Base-by-base conservation (phyloP, 2,797 vertebrate species). In the Mormyrus proboscirostris region DNA sequence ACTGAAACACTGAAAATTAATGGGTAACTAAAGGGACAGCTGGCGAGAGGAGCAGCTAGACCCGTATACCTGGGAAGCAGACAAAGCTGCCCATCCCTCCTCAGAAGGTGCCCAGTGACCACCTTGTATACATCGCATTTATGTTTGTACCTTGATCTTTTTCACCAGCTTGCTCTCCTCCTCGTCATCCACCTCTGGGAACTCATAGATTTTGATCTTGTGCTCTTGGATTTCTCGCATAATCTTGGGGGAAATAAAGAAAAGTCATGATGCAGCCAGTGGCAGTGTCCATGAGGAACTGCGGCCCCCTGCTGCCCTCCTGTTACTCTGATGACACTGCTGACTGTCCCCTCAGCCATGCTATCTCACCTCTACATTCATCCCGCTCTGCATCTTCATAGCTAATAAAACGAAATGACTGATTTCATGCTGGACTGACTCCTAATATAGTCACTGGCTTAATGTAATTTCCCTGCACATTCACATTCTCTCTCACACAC, bases 191-290 rank as follows among this genome's bases (percentile, higher is more conserved):
- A 97, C 99, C 95, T 99, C 98, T 12, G 98, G 98, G 93, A 99
- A 99, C 95, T 99, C 98, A 90, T 99, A 99, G 95, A 99, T 99
- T 95, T 98, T 99, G 93, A 99, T 99, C 97, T 99, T 99, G 95
- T 99, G 98, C 94, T 99, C 98, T 93, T 98, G 97, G 93, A 99
- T 99, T 97, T 99, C 98, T 94, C 97, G 95, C 98, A 99, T 99
- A 95, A 99, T 99, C 98, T 99, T 92, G 92, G 92, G 92, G 89
- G 4, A 25, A 33, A 51, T 38, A 59, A 51, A 51, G 69, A 82
- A 50, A 4, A 22, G 53, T n/a, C 22, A 85, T 2, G 53, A 59
- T 55, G 14, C 69, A 76, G 14, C 62, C 62, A 12, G 62, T 10
- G 9, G 62, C 69, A 41, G 29, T 19, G 33, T 16, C 69, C 9